Base-by-base conservation (phyloP, 1,140 invertebrate genomes). In the Hermetia illucens region DNA sequence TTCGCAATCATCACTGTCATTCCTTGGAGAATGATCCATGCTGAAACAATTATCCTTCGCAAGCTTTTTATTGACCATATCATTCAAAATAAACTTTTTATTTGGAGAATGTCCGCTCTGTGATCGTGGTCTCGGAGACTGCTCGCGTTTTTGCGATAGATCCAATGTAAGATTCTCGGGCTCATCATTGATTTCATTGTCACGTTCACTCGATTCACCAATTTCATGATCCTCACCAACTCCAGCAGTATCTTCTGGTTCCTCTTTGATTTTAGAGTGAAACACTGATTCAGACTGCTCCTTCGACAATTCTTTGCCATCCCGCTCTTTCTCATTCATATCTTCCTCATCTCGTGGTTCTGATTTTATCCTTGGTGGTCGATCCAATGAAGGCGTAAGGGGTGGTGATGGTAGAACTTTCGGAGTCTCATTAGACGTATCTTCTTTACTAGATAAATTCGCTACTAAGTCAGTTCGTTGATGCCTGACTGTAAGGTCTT, bases 361-460 rank as follows among this genome's bases (percentile, higher is more conserved):
- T n/a, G n/a, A n/a, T n/a, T n/a, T n/a, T n/a, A n/a, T n/a, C n/a
- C n/a, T n/a, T n/a, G n/a, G n/a, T n/a, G n/a, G n/a, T n/a, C n/a
- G n/a, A n/a, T 18, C 36, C n/a, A 30, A 43, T 9, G 44, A 51
- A 10, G 55, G 53, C 13, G 56, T 55, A 2, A 58, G 43, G 4
- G 55, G 55, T n/a, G 55, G 55, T 31, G 55, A 58, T 13, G 55
- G 55, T 44, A 58, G 50, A 34, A 53, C 52, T 41, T 58, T 58
- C 35, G 55, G 49, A 32, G 52, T 54, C 38, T 58, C 55, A 29
- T 42, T 52, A 12, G 49, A 8, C 24, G 24, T 27, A 8, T 27
- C 13, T 27, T 27, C 24, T 27, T 27, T 27, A 27, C 13, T 13
- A n/a, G n/a, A n/a, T n/a, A n/a, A n/a, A n/a, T n/a, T n/a, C n/a